Evolutionary conservation across 2,888 invertebrate genomes (phyloP).

Genomic region (Watsonalla cultraria): DNA sequence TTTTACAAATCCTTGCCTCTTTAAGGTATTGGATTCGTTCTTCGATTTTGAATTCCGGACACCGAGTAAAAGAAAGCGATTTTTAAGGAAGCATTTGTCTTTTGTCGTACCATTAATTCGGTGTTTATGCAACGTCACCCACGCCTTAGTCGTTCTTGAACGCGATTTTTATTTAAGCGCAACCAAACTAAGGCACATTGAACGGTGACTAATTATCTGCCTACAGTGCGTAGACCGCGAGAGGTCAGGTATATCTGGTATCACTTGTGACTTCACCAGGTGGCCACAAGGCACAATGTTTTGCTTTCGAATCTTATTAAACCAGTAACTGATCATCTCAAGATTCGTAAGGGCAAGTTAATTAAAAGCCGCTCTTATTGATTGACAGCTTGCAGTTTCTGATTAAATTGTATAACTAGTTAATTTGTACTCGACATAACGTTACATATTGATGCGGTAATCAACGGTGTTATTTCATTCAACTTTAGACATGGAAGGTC

Average conservation of each 20-base stretch:
- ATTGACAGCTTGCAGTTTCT: slow-evolving; percentile 33
- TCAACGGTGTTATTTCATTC: slow-evolving; percentile 34
- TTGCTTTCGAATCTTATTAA: slow-evolving; percentile 37
- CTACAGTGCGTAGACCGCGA: slow-evolving; percentile 14
- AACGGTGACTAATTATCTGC: slow-evolving; percentile 18
- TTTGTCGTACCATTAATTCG: slow-evolving; percentile 48
- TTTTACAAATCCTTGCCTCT: slow-evolving; percentile 13
- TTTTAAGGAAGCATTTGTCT: slow-evolving; percentile 64
- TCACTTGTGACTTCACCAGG: slow-evolving; percentile 44
- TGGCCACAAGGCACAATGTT: slow-evolving; percentile 35
- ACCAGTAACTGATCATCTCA: slow-evolving; percentile 13
- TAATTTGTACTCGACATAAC: slow-evolving; percentile 15
- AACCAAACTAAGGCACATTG: slow-evolving; percentile 3
- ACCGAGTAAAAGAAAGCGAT: slow-evolving; percentile 69
- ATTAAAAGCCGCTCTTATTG: slow-evolving; percentile 29
- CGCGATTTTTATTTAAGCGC: not conserved
- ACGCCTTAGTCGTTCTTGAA: slow-evolving; percentile 5
- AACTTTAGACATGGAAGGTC: slow-evolving; percentile 38
- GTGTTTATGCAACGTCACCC: slow-evolving; percentile 38
- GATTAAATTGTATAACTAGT: slow-evolving; percentile 4
- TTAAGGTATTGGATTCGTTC: slow-evolving; percentile 49
- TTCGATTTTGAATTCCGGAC: slow-evolving; percentile 72
- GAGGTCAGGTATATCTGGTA: slow-evolving; percentile 49
- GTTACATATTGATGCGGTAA: slow-evolving; percentile 10
- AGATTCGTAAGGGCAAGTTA: slow-evolving; percentile 31